A percentile compares a stretch with the other conserved stretches of the same genome.
Conservation (phyloP, 1,140 invertebrate genomes). For the Anthonomus grandis region DNA sequence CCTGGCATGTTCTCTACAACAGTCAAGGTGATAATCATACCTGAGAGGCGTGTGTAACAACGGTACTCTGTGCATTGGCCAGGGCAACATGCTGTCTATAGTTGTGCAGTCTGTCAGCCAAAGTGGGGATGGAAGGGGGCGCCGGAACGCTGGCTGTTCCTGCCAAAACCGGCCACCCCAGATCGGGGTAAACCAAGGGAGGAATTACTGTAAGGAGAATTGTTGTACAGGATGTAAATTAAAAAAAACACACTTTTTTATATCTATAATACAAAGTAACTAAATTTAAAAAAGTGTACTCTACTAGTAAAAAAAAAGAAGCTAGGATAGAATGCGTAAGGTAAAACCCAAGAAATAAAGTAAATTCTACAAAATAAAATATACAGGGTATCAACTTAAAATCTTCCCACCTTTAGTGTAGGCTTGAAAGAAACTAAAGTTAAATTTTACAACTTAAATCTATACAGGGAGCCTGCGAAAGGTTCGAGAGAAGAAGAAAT, state of each 20-base stretch:
- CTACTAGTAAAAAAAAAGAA: no score
- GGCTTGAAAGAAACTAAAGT: no score
- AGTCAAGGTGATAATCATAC: constrained; percentile 3
- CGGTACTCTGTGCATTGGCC: constrained; percentile 47
- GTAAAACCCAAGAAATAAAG: no score
- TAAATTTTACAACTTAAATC: no score
- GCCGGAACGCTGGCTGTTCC: constrained; percentile 36
- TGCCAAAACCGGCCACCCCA: constrained; percentile 57
- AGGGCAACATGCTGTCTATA: constrained; percentile 51
- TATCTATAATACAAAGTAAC: not conserved
- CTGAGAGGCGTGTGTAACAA: constrained; percentile 50
- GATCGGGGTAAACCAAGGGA: constrained; percentile 58
- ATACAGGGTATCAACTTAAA: no score
- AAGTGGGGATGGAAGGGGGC: constrained; percentile 52
- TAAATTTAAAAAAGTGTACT: constrained; percentile 4
- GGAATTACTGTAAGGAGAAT: constrained; percentile 47
- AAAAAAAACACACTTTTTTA: not conserved
- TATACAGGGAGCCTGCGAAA: no score
- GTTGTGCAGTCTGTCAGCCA: constrained; percentile 53
- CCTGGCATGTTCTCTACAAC: no score
- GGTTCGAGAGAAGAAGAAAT: no score
- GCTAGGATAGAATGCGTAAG: no score
- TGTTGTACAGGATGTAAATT: not conserved
- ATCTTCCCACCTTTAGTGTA: no score
- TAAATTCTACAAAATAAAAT: no score